Percentiles rank a stretch among this genome's conserved stretches.
These are phyloP conservation scores for Chelidonichthys spinosus DNA, from an alignment of 2,797 vertebrate species.

Conservation along the genomic window DNA sequence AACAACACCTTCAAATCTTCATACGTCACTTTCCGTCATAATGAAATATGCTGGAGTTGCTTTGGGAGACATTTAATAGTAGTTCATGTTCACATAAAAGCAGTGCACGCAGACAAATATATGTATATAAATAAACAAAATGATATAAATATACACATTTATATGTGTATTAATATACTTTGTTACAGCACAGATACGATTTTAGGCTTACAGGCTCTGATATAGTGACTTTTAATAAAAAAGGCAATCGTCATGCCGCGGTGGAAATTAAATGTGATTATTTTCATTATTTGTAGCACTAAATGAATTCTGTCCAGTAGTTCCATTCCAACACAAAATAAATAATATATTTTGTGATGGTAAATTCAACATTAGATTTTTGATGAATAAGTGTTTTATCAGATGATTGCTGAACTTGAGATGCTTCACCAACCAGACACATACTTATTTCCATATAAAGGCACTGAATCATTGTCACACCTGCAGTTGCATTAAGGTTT, in stretches of 20 bases:
- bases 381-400: too few relatives aligned
- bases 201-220: constrained; percentile 33
- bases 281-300: constrained; percentile 62
- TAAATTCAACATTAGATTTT: background rate
- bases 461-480: background rate
- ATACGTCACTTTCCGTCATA: background rate
- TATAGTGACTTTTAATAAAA: constrained; percentile 69
- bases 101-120: constrained; percentile 18
- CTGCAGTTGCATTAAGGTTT: background rate
- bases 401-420: background rate
- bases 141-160: too few relatives aligned
- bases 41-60: background rate
- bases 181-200: constrained; percentile 34
- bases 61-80: constrained; percentile 14
- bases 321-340: constrained; percentile 7
- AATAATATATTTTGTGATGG: background rate
- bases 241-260: constrained; percentile 60
- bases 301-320: constrained; percentile 18
- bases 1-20: constrained; percentile 7
- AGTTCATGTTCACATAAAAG: constrained; percentile 28
- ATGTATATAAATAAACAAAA: too few relatives aligned
- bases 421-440: too few relatives aligned
- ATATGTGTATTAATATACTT: constrained; percentile 37
- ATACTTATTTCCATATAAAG: background rate
- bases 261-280: constrained; percentile 67